phyloP scores from a whole-genome alignment of 1,140 invertebrate genomes.

The Hyles vespertilio region DNA sequence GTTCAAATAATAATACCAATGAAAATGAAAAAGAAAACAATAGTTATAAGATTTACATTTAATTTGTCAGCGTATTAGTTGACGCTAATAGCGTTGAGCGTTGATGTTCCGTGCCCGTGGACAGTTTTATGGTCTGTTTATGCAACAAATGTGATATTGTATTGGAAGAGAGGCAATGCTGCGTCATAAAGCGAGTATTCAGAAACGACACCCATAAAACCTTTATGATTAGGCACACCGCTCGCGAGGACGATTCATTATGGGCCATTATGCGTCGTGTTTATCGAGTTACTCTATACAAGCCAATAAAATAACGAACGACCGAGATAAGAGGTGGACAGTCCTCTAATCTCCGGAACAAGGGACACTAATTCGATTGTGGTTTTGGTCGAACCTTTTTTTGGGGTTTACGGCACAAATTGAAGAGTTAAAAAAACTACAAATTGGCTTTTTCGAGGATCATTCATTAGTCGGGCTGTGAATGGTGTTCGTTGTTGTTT shows the following conservation, averaged over 20 bases:
- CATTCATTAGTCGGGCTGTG: constrained; percentile 69
- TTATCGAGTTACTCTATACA: constrained; percentile 72
- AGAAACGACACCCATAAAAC: constrained; percentile 67
- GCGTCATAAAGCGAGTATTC: constrained; percentile 53
- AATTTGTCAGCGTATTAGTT: too few species aligned
- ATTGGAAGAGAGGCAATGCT: constrained; percentile 22
- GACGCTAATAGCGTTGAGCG: too few species aligned
- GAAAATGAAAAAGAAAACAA: too few species aligned
- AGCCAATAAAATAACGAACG: constrained; percentile 75
- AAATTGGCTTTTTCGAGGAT: constrained; percentile 68
- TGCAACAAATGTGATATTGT: constrained; percentile 35
- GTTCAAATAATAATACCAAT: too few species aligned
- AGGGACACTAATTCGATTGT: constrained; percentile 76
- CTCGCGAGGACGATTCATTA: constrained; percentile 72
- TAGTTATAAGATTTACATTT: too few species aligned
- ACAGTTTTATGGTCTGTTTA: constrained; percentile 35
- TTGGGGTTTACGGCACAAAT: constrained; percentile 71
- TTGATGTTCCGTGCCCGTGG: constrained; percentile 11
- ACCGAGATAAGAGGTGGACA: constrained; percentile 71
- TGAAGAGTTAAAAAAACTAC: constrained; percentile 74
- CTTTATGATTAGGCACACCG: constrained; percentile 74
- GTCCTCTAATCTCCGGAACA: constrained; percentile 73
- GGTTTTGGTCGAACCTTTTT: constrained; percentile 70
- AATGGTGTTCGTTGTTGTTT: constrained; percentile 67
- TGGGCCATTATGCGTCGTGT: constrained; percentile 72